These are phyloP conservation scores for Malacoctenus gilli DNA, from an alignment of 2,797 vertebrate species.

Conservation along the genomic window DNA sequence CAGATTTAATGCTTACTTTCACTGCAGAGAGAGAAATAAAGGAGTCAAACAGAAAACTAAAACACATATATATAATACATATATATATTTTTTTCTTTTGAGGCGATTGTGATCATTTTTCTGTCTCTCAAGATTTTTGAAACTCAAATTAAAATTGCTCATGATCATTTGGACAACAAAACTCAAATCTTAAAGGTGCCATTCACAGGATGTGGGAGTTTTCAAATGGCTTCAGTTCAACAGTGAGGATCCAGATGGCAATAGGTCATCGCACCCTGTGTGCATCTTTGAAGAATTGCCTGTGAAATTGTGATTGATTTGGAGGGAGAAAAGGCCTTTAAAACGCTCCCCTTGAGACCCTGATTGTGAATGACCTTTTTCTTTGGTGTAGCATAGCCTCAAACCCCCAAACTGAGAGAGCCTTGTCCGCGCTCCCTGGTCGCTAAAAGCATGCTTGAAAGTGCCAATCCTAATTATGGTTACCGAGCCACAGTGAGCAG, in stretches of 20 bases:
- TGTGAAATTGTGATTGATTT: constrained; percentile 75
- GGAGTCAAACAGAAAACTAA: background rate
- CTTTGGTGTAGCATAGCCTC: constrained; percentile 70
- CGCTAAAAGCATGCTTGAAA: constrained; percentile 73
- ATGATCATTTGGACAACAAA: too few relatives aligned
- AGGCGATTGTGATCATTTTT: too few relatives aligned
- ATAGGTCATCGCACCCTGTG: constrained; percentile 51
- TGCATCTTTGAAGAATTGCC: constrained; percentile 62
- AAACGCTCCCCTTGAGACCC: constrained; percentile 67
- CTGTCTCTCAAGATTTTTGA: too few relatives aligned
- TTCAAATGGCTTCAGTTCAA: constrained; percentile 46
- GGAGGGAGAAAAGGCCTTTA: constrained; percentile 58
- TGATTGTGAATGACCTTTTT: constrained; percentile 81
- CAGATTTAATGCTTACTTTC: constrained; percentile 25
- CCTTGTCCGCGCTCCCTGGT: constrained; percentile 73
- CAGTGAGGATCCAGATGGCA: constrained; percentile 47
- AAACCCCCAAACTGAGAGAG: constrained; percentile 74
- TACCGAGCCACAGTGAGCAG: constrained; percentile 66
- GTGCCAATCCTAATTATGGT: constrained; percentile 78
- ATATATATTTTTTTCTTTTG: too few relatives aligned
- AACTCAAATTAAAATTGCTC: too few relatives aligned
- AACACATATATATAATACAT: background rate
- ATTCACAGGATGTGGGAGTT: constrained; percentile 35
- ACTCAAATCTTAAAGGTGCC: constrained; percentile 20
- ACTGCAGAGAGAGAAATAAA: constrained; percentile 7